Evolutionary conservation across 2,113 vertebrate genomes (phyloP), one percentile per base, ranked within the genome.

Genomic region (Lampris megalopsis): DNA sequence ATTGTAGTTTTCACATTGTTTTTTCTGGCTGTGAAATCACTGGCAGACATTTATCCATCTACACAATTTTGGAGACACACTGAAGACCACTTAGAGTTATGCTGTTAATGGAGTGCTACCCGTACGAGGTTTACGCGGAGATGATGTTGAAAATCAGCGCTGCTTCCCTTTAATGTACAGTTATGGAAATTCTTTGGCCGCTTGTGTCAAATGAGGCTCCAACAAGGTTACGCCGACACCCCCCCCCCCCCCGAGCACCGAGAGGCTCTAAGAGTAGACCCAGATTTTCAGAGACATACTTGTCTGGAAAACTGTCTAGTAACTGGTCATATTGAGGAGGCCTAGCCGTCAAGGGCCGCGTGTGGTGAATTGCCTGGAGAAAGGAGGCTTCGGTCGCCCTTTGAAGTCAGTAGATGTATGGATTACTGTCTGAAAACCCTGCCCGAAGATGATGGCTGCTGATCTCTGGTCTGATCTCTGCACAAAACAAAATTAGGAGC

Each of bases 291-390:
- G 80, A 73, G 24, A 24, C 24, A 24, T 71, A 54, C 71, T 71
- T 68, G 75, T 76, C 88, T 85, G 80, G 84, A 82, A 80, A 82
- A 81, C 62, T 76, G 63, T 80, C 80, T 83, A 69, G 85, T 91
- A 86, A 83, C 81, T 88, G 86, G 81, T 88, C 85, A 84, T 88
- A 72, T 90, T 86, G 79, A 83, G 84, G 75, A 77, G 82, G 77
- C 73, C 74, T 45, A 73, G 73, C 71, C 10, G 75, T 75, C 77
- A 71, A 85, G 78, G 74, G 65, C 42, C 70, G 57, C 70, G 73
- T 77, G 73, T 77, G 73, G 75, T 81, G 64, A 82, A 89, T 81
- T 77, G 76, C 85, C 75, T 71, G 80, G 58, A 83, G 83, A 85
- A 72, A 82, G 56, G 65, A 77, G 62, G 79, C 72, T 73, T 83